phyloP scores from a whole-genome alignment of 2,888 invertebrate genomes.

The Tholera decimalis region DNA sequence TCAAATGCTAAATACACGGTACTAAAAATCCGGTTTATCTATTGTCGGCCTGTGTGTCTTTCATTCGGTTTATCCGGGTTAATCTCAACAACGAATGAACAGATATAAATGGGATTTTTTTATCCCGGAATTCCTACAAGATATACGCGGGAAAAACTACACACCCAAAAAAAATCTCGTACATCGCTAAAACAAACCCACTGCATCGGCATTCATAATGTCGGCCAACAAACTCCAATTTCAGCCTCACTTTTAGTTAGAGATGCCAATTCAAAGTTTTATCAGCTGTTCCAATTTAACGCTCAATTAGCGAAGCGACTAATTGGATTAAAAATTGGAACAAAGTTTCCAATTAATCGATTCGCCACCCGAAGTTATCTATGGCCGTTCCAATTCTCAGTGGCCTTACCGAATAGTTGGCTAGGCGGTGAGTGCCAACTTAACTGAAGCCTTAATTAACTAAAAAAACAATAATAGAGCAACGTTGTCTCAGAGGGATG shows the following conservation, averaged over 20 bases:
- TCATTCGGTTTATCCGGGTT: no score
- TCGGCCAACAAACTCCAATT: conserved; percentile 3
- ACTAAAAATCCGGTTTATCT: no score
- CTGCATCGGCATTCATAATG: neutral
- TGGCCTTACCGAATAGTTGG: conserved; percentile 6
- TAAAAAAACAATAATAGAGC: neutral
- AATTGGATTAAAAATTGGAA: conserved; percentile 48
- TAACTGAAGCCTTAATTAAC: neutral
- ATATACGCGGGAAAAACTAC: no score
- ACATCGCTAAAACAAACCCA: no score
- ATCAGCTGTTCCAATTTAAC: conserved; percentile 29
- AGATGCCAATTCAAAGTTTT: conserved; percentile 21
- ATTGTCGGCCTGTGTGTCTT: no score
- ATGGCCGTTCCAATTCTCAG: conserved; percentile 7
- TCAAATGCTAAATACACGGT: no score
- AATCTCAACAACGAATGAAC: no score
- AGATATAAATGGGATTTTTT: no score
- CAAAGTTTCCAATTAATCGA: conserved; percentile 41
- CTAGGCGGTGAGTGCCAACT: neutral
- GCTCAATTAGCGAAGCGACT: conserved; percentile 34
- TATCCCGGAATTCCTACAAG: no score
- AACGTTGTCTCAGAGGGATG: neutral
- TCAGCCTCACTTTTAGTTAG: neutral
- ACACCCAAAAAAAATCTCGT: no score
- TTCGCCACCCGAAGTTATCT: conserved; percentile 22